phyloP scores from a whole-genome alignment of 1,140 invertebrate species.

The Bombus confusus region DNA sequence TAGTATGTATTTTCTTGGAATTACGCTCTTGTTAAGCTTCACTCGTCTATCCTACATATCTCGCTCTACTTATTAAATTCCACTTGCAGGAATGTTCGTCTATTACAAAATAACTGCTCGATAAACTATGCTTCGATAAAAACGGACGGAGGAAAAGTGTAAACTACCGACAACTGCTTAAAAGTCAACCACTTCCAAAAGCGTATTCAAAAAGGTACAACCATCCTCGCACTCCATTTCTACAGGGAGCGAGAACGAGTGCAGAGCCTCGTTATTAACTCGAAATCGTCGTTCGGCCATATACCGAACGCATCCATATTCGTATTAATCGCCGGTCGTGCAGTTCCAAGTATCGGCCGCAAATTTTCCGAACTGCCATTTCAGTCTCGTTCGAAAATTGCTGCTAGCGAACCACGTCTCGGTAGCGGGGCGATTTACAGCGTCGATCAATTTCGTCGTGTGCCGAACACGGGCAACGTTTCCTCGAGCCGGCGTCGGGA shows the following conservation, averaged over 20 bases:
- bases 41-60: too few relatives aligned
- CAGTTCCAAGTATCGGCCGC: constrained; percentile 11
- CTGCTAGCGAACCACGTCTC: too few relatives aligned
- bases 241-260: not conserved
- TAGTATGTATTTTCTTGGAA: too few relatives aligned
- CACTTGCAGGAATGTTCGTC: not conserved
- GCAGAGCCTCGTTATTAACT: not conserved
- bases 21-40: too few relatives aligned
- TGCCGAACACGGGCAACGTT: constrained; percentile 36
- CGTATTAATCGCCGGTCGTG: constrained; percentile 3
- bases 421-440: constrained; percentile 5
- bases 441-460: constrained; percentile 36
- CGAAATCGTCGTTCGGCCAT: not conserved
- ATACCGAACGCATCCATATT: constrained; percentile 5
- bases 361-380: constrained; percentile 24
- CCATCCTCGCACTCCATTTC: not conserved
- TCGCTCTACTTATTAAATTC: not conserved
- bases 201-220: not conserved
- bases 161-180: not conserved
- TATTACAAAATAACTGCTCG: not conserved
- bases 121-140: not conserved
- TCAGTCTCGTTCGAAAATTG: not conserved
- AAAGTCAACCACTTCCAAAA: not conserved
- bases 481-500: constrained; percentile 53
- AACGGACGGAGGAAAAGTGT: not conserved